Conservation (phyloP, 2,888 invertebrate species). For the Spatulosminthurus flaviceps region DNA sequence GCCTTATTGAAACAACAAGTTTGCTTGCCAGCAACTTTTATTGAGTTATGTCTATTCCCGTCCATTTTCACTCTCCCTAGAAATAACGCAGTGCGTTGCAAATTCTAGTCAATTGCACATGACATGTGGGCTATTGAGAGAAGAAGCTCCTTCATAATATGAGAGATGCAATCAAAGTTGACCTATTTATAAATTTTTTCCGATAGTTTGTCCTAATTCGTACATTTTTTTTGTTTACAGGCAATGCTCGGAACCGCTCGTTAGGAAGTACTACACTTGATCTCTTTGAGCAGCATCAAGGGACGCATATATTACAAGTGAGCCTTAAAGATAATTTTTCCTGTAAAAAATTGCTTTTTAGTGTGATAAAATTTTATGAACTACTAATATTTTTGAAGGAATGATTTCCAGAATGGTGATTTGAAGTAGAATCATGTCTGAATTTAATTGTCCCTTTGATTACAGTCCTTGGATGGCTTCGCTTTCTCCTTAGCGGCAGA, state of each 20-base stretch:
- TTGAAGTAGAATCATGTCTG: too few relatives aligned
- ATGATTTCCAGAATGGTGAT: too few relatives aligned
- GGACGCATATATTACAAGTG: constrained; percentile 97
- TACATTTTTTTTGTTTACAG: constrained; percentile 70
- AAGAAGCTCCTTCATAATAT: neutral
- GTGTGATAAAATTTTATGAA: too few relatives aligned
- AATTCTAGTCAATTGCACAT: neutral
- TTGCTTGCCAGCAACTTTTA: constrained; percentile 1
- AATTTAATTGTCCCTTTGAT: constrained; percentile 62
- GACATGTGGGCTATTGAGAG: neutral
- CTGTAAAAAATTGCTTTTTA: too few relatives aligned
- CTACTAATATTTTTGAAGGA: too few relatives aligned
- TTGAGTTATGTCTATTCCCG: neutral
- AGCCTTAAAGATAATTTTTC: too few relatives aligned
- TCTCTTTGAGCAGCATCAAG: constrained; percentile 95
- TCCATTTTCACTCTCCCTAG: neutral
- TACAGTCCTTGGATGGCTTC: constrained; percentile 96
- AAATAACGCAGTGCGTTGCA: constrained; percentile 6
- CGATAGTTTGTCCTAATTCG: neutral
- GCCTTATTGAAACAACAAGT: neutral
- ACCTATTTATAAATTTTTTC: constrained; percentile 22
- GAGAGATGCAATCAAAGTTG: neutral
- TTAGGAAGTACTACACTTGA: constrained; percentile 81
- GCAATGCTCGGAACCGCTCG: constrained; percentile 77
- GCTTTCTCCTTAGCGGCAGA: constrained; percentile 94